Percentiles rank a stretch among this genome's conserved stretches.
Evolutionary conservation across 2,113 vertebrate species (phyloP).

Genomic region (Aleadryas rufinucha): DNA sequence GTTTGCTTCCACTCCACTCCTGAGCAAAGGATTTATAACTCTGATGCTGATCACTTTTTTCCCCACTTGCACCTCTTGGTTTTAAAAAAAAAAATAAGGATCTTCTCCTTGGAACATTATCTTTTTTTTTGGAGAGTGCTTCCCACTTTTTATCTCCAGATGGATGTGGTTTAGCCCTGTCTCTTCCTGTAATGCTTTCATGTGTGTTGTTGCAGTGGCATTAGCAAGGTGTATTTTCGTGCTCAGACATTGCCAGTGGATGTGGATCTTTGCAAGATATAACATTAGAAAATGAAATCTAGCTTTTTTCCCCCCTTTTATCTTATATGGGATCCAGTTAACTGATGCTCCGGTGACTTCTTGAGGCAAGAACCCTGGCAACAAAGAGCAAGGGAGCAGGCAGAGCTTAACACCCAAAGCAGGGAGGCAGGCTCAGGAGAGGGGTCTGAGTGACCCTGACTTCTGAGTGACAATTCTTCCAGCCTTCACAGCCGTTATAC

Average conservation of each 20-base stretch:
- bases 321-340: neutral
- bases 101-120: neutral
- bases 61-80: neutral
- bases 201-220: neutral
- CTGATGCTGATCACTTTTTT: neutral
- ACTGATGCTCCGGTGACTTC: neutral
- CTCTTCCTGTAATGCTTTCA: neutral
- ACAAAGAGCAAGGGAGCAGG: neutral
- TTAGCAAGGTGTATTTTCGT: neutral
- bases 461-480: neutral
- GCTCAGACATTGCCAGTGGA: neutral
- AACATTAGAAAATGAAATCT: neutral
- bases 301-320: neutral
- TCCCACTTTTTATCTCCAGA: neutral
- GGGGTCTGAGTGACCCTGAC: neutral
- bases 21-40: neutral
- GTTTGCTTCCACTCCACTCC: neutral
- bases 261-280: neutral
- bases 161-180: neutral
- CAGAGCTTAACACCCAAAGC: neutral
- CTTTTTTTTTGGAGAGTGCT: neutral
- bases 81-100: neutral
- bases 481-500: neutral
- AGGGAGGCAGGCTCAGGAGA: neutral
- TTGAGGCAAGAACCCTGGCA: neutral